These are phyloP conservation scores for Periphyllus acericola DNA, from an alignment of 2,888 invertebrate species.

Conservation along the genomic window DNA sequence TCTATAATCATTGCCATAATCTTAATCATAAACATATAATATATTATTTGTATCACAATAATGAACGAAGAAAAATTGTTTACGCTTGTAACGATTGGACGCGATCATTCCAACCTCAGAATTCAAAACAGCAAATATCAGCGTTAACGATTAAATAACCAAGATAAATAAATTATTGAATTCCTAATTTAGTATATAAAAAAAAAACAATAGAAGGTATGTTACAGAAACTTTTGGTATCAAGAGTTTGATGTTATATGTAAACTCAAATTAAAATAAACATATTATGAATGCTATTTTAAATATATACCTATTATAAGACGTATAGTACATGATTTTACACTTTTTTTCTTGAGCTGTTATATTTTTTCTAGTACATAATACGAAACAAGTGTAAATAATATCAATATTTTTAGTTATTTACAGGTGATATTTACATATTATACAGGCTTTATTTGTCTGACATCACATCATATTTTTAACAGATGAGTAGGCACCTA, in stretches of 20 bases:
- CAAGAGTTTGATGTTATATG: no score
- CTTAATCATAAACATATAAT: not conserved
- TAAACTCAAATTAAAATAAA: not conserved
- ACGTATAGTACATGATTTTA: not conserved
- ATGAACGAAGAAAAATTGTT: not conserved
- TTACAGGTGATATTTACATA: not conserved
- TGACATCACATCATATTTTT: conserved; percentile 43
- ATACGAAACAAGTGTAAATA: not conserved
- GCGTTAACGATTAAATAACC: not conserved
- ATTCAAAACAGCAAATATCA: not conserved
- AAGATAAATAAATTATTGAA: not conserved
- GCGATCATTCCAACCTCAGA: not conserved
- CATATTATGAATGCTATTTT: not conserved
- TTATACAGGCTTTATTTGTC: conserved; percentile 16
- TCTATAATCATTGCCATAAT: not conserved
- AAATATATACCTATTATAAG: not conserved
- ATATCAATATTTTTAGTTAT: conserved; percentile 22
- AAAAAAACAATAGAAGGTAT: not conserved
- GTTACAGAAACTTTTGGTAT: no score
- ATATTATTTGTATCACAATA: not conserved
- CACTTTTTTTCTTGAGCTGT: not conserved
- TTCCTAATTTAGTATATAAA: not conserved
- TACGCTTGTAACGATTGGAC: not conserved
- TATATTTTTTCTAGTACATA: not conserved
- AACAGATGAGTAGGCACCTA: conserved; percentile 32